Base-by-base conservation (phyloP, 2,113 vertebrate species). In the Gallinago media region DNA sequence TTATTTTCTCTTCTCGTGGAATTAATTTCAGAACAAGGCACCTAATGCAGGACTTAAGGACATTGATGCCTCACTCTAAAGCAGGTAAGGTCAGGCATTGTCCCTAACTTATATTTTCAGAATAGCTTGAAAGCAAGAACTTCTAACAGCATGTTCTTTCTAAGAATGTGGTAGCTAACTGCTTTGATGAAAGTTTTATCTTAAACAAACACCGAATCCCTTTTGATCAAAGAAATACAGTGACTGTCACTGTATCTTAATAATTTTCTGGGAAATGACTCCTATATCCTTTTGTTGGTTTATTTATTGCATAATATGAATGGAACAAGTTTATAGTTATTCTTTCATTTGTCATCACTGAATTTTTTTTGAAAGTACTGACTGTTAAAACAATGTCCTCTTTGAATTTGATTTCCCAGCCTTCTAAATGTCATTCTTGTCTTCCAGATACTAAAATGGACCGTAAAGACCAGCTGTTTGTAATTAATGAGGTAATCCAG, bases 401-500 rank as follows among this genome's bases (percentile, higher is more conserved):
- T 46, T 15, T 44, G 59, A 34, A 26, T 19, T 49, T 63, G 4
- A 1, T 68, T 73, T 91, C 81, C 5, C 3, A 52, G 15, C 31
- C 22, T 86, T 31, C 6, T 76, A 40, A 94, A 8, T 27, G 4
- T 85, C 59, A 22, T 26, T 82, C 95, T 82, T 94, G 10, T 76
- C 46, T 96, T 98, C 9, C 97, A 99, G 99, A 99, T 97, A 99
- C 99, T 16, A 99, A 99, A 98, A 99, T 99, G 99, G 99, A 99
- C 96, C 98, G 99, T 65, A 99, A 99, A 94, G 99, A 99, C 94
- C 99, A 99, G 74, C 91, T 99, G 88, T 99, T 99, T 96, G 98
- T 99, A 26, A 97, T 99, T 79, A 99, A 99, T 6, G 99, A 99
- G 99, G 99, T 99, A 98, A 97, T 96, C 4, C 8, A 36, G 15